These are phyloP conservation scores for Mareca penelope DNA, from an alignment of 2,797 vertebrate genomes.

Conservation along the genomic window DNA sequence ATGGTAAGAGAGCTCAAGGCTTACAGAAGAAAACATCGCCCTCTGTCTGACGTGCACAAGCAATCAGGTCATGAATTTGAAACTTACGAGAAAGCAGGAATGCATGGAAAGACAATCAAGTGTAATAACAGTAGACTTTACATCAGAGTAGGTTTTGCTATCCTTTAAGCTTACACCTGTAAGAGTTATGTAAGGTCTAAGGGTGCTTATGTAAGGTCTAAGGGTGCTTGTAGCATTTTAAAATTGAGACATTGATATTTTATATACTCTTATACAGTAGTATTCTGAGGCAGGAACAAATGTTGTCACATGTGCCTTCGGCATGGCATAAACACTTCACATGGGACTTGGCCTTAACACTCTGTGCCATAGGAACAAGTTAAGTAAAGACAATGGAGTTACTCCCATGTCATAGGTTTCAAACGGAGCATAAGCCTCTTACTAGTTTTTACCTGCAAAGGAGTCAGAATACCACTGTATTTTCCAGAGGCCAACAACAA, in stretches of 20 bases:
- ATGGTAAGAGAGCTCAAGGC: background rate
- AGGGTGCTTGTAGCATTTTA: background rate
- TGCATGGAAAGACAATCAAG: background rate
- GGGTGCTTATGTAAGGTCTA: background rate
- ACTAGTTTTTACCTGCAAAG: background rate
- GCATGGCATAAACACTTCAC: background rate
- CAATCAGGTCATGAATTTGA: background rate
- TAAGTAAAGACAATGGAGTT: background rate
- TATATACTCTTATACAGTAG: background rate
- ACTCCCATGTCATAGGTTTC: background rate
- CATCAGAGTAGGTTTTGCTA: background rate
- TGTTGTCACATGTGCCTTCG: background rate
- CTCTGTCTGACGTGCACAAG: background rate
- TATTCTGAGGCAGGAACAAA: background rate
- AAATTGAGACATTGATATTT: background rate
- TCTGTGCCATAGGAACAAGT: background rate
- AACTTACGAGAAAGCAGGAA: background rate
- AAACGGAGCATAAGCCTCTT: background rate
- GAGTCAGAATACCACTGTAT: background rate
- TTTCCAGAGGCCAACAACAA: background rate
- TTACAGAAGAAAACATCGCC: background rate
- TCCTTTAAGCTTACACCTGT: background rate
- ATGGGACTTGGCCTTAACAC: background rate
- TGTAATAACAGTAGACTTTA: slow-evolving; percentile 12
- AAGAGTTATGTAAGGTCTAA: background rate